phyloP scores from a whole-genome alignment of 35 echinoderm and acorn worm species.

The Apostichopus parvimensis region DNA sequence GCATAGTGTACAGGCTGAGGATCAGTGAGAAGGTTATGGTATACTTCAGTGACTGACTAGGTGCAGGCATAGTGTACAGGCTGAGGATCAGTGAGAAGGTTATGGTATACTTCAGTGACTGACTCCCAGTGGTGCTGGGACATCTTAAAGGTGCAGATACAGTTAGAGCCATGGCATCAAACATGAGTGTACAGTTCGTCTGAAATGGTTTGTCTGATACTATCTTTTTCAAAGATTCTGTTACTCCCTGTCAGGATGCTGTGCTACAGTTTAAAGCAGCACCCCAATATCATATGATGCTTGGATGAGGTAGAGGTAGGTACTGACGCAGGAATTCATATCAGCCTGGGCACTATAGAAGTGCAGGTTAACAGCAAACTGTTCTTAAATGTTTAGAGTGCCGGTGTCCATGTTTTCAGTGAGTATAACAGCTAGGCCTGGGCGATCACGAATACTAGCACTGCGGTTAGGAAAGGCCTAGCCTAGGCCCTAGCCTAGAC shows the following conservation, averaged over 20 bases:
- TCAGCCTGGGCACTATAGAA: constrained; percentile 58
- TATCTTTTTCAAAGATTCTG: constrained; percentile 50
- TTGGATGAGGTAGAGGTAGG: constrained; percentile 64
- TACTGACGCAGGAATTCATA: constrained; percentile 57
- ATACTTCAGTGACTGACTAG: constrained; percentile 55
- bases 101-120: constrained; percentile 30
- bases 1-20: constrained; percentile 29
- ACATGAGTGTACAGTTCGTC: constrained; percentile 59
- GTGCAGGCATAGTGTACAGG: constrained; percentile 38
- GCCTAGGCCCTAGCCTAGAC: neutral
- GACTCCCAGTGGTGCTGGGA: constrained; percentile 71
- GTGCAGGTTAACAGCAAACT: constrained; percentile 67
- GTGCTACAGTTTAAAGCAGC: constrained; percentile 57
- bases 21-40: constrained; percentile 35
- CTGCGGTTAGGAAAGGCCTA: neutral
- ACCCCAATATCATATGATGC: constrained; percentile 62
- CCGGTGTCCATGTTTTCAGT: constrained; percentile 65
- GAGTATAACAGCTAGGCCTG: neutral
- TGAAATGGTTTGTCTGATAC: constrained; percentile 46
- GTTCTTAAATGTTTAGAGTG: constrained; percentile 55
- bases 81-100: constrained; percentile 35
- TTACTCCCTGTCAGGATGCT: constrained; percentile 54
- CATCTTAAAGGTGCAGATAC: constrained; percentile 63
- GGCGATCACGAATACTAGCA: neutral
- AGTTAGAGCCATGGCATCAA: constrained; percentile 67